Evolutionary conservation across 2,113 vertebrate genomes (phyloP), one percentile per base, ranked within the genome.

Genomic region (Tretioscincus oriximinensis): DNA sequence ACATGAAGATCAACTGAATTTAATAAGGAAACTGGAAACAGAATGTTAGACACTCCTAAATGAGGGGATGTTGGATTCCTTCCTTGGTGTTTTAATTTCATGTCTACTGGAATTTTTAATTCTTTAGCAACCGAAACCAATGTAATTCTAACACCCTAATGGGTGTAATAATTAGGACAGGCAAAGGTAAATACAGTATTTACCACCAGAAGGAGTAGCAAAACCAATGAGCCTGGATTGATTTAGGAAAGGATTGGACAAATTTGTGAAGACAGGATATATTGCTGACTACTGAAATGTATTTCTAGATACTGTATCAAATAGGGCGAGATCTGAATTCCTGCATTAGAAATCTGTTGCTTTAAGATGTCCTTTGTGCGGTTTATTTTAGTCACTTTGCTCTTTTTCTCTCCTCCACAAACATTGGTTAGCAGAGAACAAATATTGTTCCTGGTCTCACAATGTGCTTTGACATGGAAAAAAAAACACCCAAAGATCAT

Each of bases 351-450:
- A 7, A 54, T 1, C 47, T 58, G 4, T 54, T 68, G 4, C 69
- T 69, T 51, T 24, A 58, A 68, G 12, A 3, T 16, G 21, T 18
- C 41, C 18, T 35, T 58, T 58, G 49, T 16, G 20, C 3, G 35
- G 35, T 2, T 26, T 35, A 35, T 31, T 51, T 29, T 21, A 12
- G 58, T 69, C 65, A 78, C 3, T 67, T 41, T 31, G 66, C 66
- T 78, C 51, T 81, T 88, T 29, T 77, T 31, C 54, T 51, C 28
- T 54, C 51, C 28, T 68, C 20, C 21, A n/a, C 66, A 76, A 69
- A 41, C 68, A 67, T 31, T 65, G 67, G 18, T 81, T n/a, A 73
- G 73, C 28, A 29, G 29, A 69, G 29, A 69, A 22, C 5, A 58
- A 68, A 69, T 49, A 28, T 58, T 63, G 49, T 26, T 69, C 11